A percentile compares a stretch with the other conserved stretches of the same genome.
These are phyloP conservation scores for Datnioides undecimradiatus DNA, from an alignment of 2,113 vertebrate species.

Conservation along the genomic window DNA sequence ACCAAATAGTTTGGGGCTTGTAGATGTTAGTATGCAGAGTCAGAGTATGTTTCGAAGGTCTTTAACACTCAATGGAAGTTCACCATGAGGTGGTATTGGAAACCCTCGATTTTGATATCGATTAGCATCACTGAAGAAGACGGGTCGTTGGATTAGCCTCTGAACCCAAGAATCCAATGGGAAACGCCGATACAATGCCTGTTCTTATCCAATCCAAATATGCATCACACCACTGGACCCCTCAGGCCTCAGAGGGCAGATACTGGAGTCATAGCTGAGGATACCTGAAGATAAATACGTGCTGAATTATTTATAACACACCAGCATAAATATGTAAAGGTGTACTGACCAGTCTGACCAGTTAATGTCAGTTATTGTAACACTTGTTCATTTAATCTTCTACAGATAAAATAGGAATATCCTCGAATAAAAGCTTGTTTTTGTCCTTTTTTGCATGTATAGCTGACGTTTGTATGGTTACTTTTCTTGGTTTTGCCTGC, in stretches of 20 bases:
- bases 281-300: background rate
- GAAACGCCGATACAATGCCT: background rate
- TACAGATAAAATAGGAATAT: no score
- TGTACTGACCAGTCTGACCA: background rate
- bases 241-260: background rate
- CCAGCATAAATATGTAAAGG: background rate
- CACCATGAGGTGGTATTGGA: conserved; percentile 1
- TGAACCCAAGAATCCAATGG: conserved; percentile 15
- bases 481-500: no score
- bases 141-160: conserved; percentile 15
- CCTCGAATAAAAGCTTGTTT: no score
- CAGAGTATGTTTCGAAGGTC: background rate
- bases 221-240: background rate
- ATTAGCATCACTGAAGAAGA: conserved; percentile 9
- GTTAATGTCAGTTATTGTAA: no score
- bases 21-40: background rate
- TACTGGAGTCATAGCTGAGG: background rate
- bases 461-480: no score
- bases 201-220: conserved; percentile 21
- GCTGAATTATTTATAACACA: background rate
- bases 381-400: no score
- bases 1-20: background rate
- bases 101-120: background rate
- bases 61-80: background rate
- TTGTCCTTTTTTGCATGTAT: background rate